Percentiles rank a stretch among this genome's conserved stretches.
Conservation (phyloP, 2,888 invertebrate genomes). For the Drosophila rellima region DNA sequence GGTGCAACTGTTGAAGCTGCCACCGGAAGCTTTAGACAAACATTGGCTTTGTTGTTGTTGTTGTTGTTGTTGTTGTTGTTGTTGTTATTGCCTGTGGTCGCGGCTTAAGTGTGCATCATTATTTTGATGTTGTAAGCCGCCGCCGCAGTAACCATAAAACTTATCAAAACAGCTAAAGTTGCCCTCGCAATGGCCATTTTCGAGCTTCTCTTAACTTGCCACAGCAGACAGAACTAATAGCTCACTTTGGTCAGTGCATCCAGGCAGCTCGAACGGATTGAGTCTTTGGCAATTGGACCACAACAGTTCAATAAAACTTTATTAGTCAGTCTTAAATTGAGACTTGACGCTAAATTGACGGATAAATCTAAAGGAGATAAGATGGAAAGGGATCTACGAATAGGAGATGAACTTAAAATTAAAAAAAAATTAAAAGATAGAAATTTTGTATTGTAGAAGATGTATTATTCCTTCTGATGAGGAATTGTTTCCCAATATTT, state of each 20-base stretch:
- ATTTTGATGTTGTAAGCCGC: conserved; percentile 66
- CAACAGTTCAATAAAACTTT: conserved; percentile 12
- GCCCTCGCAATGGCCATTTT: conserved; percentile 25
- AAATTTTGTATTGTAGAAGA: no score
- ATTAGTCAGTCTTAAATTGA: neutral
- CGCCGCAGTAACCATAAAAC: conserved; percentile 62
- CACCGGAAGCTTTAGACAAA: conserved; percentile 37
- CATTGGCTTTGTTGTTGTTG: conserved; percentile 18
- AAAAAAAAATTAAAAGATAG: no score
- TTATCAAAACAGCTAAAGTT: conserved; percentile 64
- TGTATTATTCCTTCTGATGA: no score
- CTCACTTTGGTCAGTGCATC: conserved; percentile 5
- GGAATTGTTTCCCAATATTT: no score
- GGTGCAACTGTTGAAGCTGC: conserved; percentile 8
- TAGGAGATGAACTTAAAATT: no score
- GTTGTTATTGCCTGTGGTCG: conserved; percentile 33
- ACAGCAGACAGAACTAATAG: conserved; percentile 23
- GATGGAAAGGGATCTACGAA: neutral
- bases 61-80: conserved; percentile 1
- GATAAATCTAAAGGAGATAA: neutral
- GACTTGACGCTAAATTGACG: neutral
- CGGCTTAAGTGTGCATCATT: conserved; percentile 75
- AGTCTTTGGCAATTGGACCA: conserved; percentile 8
- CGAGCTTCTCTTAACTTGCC: conserved; percentile 22
- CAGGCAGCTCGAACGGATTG: neutral